Conservation (phyloP, 2,113 vertebrate genomes). For the Podocnemis expansa region DNA sequence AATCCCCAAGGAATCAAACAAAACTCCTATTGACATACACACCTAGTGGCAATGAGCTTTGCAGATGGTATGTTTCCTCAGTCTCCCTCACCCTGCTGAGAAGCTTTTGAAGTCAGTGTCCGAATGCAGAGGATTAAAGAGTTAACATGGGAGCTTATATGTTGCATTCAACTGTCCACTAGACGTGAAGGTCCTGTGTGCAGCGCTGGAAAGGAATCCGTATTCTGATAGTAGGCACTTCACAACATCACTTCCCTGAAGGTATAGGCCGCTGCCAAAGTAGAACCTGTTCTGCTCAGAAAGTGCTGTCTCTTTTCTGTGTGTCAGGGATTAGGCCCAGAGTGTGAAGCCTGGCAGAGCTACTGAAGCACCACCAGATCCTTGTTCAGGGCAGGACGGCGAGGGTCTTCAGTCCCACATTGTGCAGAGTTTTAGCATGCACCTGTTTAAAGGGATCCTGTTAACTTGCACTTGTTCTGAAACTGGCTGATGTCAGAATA, state of each 20-base stretch:
- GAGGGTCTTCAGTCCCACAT: no score
- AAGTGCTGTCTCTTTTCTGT: neutral
- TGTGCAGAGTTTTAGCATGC: no score
- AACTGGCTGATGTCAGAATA: neutral
- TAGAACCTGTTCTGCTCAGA: neutral
- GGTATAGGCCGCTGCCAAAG: neutral
- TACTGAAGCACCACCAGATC: neutral
- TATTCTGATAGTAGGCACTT: slow-evolving; percentile 33
- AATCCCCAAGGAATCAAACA: slow-evolving; percentile 38
- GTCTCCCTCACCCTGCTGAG: slow-evolving; percentile 51
- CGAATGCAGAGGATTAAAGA: slow-evolving; percentile 27
- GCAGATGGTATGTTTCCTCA: slow-evolving; percentile 62
- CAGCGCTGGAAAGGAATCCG: neutral
- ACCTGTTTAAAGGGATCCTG: neutral
- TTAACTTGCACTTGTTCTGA: neutral
- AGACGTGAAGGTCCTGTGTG: neutral
- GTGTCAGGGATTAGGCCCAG: neutral
- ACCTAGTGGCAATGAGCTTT: slow-evolving; percentile 67
- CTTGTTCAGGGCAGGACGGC: neutral
- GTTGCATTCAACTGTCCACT: neutral
- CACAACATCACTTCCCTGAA: neutral
- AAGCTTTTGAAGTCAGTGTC: slow-evolving; percentile 70
- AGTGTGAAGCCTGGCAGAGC: neutral
- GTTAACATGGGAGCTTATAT: slow-evolving; percentile 34
- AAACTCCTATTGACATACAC: slow-evolving; percentile 64